Percentiles rank a stretch among this genome's conserved stretches.
These are phyloP conservation scores for Orthosia gothica DNA, from an alignment of 2,888 invertebrate genomes.

Conservation along the genomic window DNA sequence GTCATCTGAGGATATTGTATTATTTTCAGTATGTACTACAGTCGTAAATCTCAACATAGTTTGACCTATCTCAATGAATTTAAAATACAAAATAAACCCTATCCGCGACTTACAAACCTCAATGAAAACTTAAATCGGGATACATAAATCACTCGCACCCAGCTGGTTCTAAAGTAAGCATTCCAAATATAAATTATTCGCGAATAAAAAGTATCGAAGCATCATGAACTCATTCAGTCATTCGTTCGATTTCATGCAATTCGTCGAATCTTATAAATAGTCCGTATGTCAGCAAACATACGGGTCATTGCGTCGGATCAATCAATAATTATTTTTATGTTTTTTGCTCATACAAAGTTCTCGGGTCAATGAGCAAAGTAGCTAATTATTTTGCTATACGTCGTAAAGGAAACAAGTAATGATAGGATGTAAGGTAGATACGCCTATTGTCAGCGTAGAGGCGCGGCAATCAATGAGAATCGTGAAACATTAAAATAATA, in stretches of 20 bases:
- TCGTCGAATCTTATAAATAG: conserved; percentile 77
- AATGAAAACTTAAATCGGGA: conserved; percentile 33
- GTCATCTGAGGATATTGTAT: no score
- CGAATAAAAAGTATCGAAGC: conserved; percentile 50
- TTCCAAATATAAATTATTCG: conserved; percentile 53
- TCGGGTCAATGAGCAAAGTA: conserved; percentile 50
- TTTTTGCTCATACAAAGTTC: conserved; percentile 35
- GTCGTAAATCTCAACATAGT: background rate
- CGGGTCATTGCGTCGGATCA: conserved; percentile 23
- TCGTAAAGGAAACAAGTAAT: conserved; percentile 63
- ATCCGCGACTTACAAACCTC: conserved; percentile 21
- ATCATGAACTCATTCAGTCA: conserved; percentile 64
- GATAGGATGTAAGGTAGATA: conserved; percentile 38
- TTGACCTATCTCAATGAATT: background rate
- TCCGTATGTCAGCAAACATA: conserved; percentile 37
- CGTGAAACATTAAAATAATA: conserved; percentile 51
- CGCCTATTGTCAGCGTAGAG: conserved; percentile 62
- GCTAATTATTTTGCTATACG: conserved; percentile 61
- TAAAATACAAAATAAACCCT: no score
- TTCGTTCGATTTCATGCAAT: conserved; percentile 64
- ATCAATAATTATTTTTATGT: conserved; percentile 44
- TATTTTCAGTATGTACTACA: background rate
- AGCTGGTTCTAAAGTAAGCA: conserved; percentile 46
- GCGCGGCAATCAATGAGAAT: conserved; percentile 55
- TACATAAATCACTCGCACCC: conserved; percentile 46